These are phyloP conservation scores for Acestrorhynchus altus DNA, from an alignment of 2,797 vertebrate species.

Conservation along the genomic window DNA sequence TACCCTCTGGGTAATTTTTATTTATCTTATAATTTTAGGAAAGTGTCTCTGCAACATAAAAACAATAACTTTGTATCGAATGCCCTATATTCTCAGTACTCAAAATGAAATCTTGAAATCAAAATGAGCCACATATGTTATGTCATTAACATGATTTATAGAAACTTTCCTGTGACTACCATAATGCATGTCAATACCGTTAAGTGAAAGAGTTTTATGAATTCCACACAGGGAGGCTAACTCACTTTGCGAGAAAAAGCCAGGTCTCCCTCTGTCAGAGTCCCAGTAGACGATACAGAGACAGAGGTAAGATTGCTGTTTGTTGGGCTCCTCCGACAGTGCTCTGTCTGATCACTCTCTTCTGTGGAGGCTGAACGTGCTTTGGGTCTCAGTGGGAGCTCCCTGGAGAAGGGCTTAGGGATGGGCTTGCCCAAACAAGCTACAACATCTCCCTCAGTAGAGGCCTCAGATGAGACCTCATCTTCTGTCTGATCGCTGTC, in stretches of 20 bases:
- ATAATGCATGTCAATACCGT: too few species aligned
- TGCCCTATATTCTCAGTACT: too few species aligned
- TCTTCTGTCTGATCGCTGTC: conserved; percentile 77
- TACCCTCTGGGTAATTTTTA: too few species aligned
- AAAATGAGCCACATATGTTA: too few species aligned
- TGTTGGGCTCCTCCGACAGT: conserved; percentile 6
- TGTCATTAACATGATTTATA: too few species aligned
- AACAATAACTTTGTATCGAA: too few species aligned
- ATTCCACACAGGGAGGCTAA: neutral
- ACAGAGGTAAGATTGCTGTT: conserved; percentile 35
- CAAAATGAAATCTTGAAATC: too few species aligned
- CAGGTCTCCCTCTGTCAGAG: conserved; percentile 79
- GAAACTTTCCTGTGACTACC: too few species aligned
- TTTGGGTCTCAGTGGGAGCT: conserved; percentile 38
- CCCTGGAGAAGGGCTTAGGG: conserved; percentile 36
- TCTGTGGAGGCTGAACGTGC: conserved; percentile 27
- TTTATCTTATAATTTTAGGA: too few species aligned
- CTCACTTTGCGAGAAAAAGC: conserved; percentile 88
- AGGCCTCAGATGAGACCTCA: conserved; percentile 67
- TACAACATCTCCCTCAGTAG: conserved; percentile 69
- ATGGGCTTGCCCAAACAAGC: conserved; percentile 6
- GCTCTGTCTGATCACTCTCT: conserved; percentile 30
- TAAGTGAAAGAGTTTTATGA: neutral
- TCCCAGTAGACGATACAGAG: conserved; percentile 40
- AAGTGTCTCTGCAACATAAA: too few species aligned